Evolutionary conservation across 2,888 invertebrate genomes (phyloP).

Genomic region (Leptopterna dolabrata): DNA sequence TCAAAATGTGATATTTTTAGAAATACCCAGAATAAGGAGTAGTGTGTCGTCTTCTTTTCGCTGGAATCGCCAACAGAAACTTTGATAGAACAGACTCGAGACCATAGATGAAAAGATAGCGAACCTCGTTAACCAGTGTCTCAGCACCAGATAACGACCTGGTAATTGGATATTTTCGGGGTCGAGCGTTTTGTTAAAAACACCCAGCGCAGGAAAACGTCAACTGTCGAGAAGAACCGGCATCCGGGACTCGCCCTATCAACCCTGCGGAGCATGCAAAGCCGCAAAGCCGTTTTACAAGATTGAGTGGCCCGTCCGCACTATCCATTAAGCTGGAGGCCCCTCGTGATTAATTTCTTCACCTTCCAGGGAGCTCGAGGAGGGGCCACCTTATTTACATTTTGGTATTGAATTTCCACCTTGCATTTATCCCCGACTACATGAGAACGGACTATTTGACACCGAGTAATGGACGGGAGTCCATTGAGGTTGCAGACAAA

Average conservation of each 20-base stretch:
- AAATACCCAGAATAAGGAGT: no score
- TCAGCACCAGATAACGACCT: not conserved
- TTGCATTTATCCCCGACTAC: not conserved
- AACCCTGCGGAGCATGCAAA: not conserved
- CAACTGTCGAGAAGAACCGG: not conserved
- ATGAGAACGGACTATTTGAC: not conserved
- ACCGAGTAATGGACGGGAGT: not conserved
- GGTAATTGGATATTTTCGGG: not conserved
- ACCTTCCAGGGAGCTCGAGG: not conserved
- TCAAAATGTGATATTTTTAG: no score
- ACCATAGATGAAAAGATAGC: not conserved
- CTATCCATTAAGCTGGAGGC: conserved; percentile 11
- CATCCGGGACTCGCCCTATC: not conserved
- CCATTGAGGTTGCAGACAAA: not conserved
- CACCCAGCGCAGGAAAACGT: not conserved
- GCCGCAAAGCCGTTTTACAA: conserved; percentile 22
- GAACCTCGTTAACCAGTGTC: not conserved
- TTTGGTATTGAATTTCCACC: not conserved
- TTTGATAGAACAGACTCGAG: not conserved
- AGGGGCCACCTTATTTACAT: not conserved
- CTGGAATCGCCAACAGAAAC: not conserved
- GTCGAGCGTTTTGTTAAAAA: not conserved
- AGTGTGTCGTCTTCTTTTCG: no score
- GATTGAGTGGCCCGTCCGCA: conserved; percentile 33
- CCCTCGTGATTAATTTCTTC: not conserved